Percentiles rank a stretch among this genome's conserved stretches.
Evolutionary conservation across 2,113 vertebrate genomes (phyloP).

Genomic region (Ammodytes dubius): DNA sequence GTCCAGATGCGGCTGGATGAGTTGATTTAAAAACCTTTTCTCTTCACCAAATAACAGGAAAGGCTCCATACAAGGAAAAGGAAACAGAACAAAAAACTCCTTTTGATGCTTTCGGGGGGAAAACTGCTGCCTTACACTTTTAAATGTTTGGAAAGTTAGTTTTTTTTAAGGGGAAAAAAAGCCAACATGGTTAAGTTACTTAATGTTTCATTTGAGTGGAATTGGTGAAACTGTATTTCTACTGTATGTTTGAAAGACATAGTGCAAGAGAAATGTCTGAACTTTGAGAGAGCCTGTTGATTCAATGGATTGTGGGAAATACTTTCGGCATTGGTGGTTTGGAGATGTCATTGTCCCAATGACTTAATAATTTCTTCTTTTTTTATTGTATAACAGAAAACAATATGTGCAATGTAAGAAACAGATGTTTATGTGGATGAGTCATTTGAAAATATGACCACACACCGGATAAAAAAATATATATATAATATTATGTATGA

Average conservation of each 20-base stretch:
- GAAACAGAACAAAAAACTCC: slow-evolving; percentile 20
- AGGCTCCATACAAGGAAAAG: background rate
- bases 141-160: slow-evolving; percentile 41
- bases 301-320: background rate
- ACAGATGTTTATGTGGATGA: slow-evolving; percentile 40
- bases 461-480: slow-evolving; percentile 4
- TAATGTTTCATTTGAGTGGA: slow-evolving; percentile 18
- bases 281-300: slow-evolving; percentile 17
- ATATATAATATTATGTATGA: slow-evolving; percentile 33
- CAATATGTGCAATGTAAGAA: slow-evolving; percentile 62
- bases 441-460: slow-evolving; percentile 22
- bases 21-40: background rate
- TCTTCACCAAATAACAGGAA: background rate
- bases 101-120: slow-evolving; percentile 22
- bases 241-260: background rate
- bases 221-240: slow-evolving; percentile 10
- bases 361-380: slow-evolving; percentile 3
- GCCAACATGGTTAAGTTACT: background rate
- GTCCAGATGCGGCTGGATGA: background rate
- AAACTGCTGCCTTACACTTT: slow-evolving; percentile 69
- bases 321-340: background rate
- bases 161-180: background rate
- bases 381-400: slow-evolving; percentile 13
- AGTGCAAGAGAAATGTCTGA: background rate
- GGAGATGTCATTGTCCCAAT: background rate